Conservation (phyloP, 2,888 invertebrate species). For the Lymantria dispar region DNA sequence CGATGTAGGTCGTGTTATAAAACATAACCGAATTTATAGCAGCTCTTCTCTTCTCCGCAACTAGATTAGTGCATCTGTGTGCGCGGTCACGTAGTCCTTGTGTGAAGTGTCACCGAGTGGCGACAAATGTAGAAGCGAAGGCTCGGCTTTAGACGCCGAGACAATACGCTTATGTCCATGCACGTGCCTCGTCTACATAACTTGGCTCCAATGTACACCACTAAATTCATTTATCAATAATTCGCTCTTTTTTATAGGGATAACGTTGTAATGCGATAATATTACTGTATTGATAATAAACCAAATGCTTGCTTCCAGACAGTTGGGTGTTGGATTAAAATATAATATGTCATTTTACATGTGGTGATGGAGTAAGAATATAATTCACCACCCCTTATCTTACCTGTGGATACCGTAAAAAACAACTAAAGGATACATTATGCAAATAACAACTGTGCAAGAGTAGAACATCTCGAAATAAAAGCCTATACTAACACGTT, state of each 20-base stretch:
- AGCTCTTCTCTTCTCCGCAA: constrained; percentile 32
- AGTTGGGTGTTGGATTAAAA: too few species aligned
- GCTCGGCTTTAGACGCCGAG: constrained; percentile 14
- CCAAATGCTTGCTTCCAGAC: too few species aligned
- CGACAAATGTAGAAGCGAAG: constrained; percentile 10
- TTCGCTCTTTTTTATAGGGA: not conserved
- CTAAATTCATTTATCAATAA: constrained; percentile 40
- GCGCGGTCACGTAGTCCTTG: constrained; percentile 73
- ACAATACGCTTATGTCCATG: constrained; percentile 51
- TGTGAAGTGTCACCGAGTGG: constrained; percentile 60
- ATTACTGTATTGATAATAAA: too few species aligned
- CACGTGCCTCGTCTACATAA: constrained; percentile 41
- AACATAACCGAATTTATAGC: not conserved
- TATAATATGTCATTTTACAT: too few species aligned
- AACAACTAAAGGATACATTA: too few species aligned
- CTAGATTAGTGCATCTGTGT: constrained; percentile 70
- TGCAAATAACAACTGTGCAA: too few species aligned
- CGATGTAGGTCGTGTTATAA: not conserved
- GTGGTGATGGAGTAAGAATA: too few species aligned
- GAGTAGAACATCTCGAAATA: too few species aligned
- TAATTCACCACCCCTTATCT: too few species aligned
- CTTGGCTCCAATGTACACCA: constrained; percentile 8
- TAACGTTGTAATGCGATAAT: too few species aligned
- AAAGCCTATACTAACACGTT: too few species aligned
- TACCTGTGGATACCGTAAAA: too few species aligned